Percentiles rank a stretch among this genome's conserved stretches.
These are phyloP conservation scores for Aplysina aerophoba DNA, from an alignment of 37 sponge, comb jelly and placozoan species.

Conservation along the genomic window DNA sequence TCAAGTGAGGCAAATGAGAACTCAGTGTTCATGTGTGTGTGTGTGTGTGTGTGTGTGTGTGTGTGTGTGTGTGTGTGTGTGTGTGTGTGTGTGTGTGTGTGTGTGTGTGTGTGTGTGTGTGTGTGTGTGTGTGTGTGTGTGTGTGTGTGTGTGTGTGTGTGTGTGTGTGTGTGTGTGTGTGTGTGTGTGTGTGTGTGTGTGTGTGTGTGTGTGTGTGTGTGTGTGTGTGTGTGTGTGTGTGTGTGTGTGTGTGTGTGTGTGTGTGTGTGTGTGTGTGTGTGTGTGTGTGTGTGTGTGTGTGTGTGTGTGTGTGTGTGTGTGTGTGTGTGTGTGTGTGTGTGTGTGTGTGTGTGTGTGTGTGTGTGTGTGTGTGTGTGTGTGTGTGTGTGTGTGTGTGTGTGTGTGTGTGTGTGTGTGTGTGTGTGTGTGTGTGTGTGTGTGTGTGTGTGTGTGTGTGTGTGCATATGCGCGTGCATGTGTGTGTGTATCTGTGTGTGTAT, in stretches of 20 bases:
- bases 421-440: neutral
- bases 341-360: slow-evolving; percentile 37
- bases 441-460: slow-evolving; percentile 28
- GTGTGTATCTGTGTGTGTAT: too few species aligned
- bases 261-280: slow-evolving; percentile 6
- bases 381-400: too few species aligned
- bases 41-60: neutral
- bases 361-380: slow-evolving; percentile 32
- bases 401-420: too few species aligned
- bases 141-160: slow-evolving; percentile 1
- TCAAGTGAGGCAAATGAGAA: too few species aligned
- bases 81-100: slow-evolving; percentile 19
- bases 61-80: neutral
- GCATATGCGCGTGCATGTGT: neutral
- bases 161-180: slow-evolving; percentile 22
- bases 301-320: slow-evolving; percentile 7
- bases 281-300: slow-evolving; percentile 18
- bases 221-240: slow-evolving; percentile 29
- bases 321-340: slow-evolving; percentile 1
- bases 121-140: neutral
- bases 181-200: slow-evolving; percentile 29
- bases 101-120: neutral
- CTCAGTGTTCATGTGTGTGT: neutral
- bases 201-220: slow-evolving; percentile 13
- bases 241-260: slow-evolving; percentile 20